These are phyloP conservation scores for Lumbricus terrestris DNA, from an alignment of 2,888 invertebrate species.

Conservation along the genomic window DNA sequence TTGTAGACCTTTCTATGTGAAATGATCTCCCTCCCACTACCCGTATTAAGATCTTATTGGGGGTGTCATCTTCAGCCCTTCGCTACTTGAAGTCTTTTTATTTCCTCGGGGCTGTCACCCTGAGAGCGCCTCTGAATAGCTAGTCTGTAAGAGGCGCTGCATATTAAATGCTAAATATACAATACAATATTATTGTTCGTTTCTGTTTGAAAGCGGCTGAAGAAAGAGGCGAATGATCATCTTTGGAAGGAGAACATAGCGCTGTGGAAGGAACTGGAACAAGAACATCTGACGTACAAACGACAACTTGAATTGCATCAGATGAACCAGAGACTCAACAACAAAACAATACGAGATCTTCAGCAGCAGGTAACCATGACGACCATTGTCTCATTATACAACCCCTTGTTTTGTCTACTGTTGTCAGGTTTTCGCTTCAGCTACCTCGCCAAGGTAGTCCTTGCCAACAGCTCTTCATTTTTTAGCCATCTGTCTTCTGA, in stretches of 20 bases:
- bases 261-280: constrained; percentile 13
- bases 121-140: no score
- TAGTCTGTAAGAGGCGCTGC: no score
- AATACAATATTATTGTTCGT: neutral
- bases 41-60: no score
- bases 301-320: neutral
- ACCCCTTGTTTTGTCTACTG: neutral
- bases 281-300: neutral
- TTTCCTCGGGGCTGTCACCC: no score
- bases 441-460: no score
- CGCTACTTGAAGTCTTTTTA: no score
- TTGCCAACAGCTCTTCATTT: no score
- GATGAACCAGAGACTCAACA: neutral
- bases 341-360: neutral
- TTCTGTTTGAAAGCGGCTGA: neutral
- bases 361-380: neutral
- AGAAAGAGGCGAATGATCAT: neutral
- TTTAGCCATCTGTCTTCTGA: no score
- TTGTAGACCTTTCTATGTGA: no score
- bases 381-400: neutral
- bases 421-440: neutral
- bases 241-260: neutral
- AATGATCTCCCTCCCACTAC: no score
- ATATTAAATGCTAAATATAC: no score
- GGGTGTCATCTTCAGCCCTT: no score